Evolutionary conservation across 2,113 vertebrate genomes (phyloP).

Genomic region (Heterotilapia buettikoferi): DNA sequence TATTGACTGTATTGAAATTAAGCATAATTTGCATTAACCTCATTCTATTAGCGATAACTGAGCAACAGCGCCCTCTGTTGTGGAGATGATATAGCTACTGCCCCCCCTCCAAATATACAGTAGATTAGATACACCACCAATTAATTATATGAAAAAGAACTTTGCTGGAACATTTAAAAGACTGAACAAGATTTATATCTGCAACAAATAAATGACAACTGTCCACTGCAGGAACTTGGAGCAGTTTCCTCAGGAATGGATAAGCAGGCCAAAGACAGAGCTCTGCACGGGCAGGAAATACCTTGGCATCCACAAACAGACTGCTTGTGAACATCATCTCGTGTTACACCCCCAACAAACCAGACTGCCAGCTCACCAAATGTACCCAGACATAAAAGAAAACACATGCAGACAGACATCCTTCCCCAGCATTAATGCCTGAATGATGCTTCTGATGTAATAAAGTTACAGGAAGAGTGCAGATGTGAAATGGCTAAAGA

Average conservation of each 20-base stretch:
- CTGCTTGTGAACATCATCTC: not conserved
- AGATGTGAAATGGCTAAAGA: not conserved
- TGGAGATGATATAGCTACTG: not conserved
- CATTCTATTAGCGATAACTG: not conserved
- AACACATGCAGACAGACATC: not conserved
- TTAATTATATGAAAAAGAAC: not conserved
- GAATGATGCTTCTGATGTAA: not conserved
- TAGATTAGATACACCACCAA: not conserved
- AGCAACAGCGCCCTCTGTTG: constrained; percentile 29
- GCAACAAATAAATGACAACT: not conserved
- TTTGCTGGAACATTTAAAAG: not conserved
- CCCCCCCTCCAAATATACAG: not conserved
- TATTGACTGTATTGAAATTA: not conserved
- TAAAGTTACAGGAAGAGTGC: not conserved
- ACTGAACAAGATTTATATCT: not conserved
- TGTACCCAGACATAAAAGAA: not conserved
- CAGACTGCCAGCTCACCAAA: not conserved
- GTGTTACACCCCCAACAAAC: not conserved
- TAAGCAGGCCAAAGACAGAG: not conserved
- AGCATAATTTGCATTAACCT: not conserved
- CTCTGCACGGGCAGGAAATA: constrained; percentile 34
- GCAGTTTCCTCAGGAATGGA: constrained; percentile 54
- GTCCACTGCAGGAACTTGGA: constrained; percentile 20
- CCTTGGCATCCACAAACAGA: not conserved
- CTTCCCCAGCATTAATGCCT: not conserved